phyloP scores from a whole-genome alignment of 2,113 vertebrate species.

The Saccopteryx bilineata region DNA sequence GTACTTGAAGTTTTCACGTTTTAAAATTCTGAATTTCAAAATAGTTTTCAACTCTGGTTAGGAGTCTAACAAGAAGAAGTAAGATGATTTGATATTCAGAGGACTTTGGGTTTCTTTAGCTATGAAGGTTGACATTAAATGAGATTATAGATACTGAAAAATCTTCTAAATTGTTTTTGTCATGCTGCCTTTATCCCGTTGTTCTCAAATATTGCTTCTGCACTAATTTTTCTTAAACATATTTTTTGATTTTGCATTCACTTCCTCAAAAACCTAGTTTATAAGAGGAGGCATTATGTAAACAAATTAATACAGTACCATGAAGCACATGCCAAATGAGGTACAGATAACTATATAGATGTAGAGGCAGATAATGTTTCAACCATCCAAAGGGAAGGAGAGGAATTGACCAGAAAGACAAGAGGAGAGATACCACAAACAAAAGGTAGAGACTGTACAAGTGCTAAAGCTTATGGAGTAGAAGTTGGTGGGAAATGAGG shows the following conservation, averaged over 20 bases:
- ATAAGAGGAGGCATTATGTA: not conserved
- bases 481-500: not conserved
- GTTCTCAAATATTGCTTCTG: not conserved
- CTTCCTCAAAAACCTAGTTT: slow-evolving; percentile 13
- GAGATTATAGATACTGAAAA: not conserved
- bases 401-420: not conserved
- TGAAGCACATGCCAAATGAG: not conserved
- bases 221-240: slow-evolving; percentile 13
- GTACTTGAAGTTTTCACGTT: not conserved
- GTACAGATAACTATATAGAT: not conserved
- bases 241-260: not conserved
- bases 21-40: slow-evolving; percentile 38
- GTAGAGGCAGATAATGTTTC: not conserved
- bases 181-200: not conserved
- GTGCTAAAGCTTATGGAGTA: not conserved
- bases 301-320: not conserved
- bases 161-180: not conserved
- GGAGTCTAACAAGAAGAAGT: not conserved
- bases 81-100: not conserved
- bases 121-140: not conserved
- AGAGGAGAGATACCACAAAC: not conserved
- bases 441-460: not conserved
- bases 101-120: not conserved
- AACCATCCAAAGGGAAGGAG: not conserved
- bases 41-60: not conserved